Base-by-base conservation (phyloP, 2,797 vertebrate species). In the Strix occidentalis region DNA sequence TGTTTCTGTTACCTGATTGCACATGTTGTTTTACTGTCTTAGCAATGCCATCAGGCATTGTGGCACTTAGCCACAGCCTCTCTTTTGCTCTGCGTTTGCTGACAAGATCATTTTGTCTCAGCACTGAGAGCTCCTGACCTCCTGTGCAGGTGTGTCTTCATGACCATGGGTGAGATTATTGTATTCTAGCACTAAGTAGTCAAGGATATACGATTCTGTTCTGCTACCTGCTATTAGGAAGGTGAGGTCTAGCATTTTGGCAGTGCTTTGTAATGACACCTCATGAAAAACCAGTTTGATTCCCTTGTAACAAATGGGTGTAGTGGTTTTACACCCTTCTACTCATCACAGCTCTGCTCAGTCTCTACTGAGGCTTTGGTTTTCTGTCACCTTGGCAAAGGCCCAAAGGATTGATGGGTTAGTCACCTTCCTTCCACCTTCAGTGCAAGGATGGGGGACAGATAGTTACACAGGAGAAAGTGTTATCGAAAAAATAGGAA, bases 231-330 rank as follows among this genome's bases (percentile, higher is more conserved):
- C 88, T 75, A 23, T 84, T 64, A 87, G 93, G 71, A 5, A 95
- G 90, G 93, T 64, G 94, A 95, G 90, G 71, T 7, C 94, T 57
- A 89, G 91, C 63, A 0, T 85, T 60, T 66, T 83, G 88, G 93
- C 84, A 69, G 54, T 5, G 37, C 80, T 58, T 23, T 12, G 75
- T 16, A 50, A 6, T 63, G 93, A 88, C 82, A 20, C 57, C 83
- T 57, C 81, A 11, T 3, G 93, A 93, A 96, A 97, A 97, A 97
- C 94, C 96, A 89, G 95, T 97, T 94, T 43, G 92, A 39, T 97
- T 82, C 89, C 94, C 94, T 95, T 15, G 61, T 93, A 86, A 94
- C 58, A 66, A 16, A 78, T 94, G 95, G 94, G 95, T 93, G 93
- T 93, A 90, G 91, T 96, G 95, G 83, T 82, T 96, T 91, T 91